Percentiles rank a stretch among this genome's conserved stretches.
Evolutionary conservation across 2,888 invertebrate genomes (phyloP).

Genomic region (Dynastes grantii): DNA sequence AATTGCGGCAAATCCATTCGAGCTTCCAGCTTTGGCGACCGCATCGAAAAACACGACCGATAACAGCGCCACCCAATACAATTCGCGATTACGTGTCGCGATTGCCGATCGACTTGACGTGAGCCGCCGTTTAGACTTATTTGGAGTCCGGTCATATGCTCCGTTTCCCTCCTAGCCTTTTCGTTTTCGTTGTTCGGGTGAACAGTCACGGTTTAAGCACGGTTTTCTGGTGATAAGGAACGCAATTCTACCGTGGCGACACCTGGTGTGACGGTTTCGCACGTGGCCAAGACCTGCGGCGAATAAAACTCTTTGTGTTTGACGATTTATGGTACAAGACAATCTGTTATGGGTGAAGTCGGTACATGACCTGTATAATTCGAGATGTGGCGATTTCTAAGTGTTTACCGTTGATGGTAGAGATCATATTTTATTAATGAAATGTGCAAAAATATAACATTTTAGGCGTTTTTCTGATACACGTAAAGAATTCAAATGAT

Average conservation of each 20-base stretch:
- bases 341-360: no score
- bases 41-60: neutral
- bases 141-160: neutral
- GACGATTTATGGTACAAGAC: no score
- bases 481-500: no score
- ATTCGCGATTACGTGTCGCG: constrained; percentile 11
- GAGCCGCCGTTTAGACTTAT: neutral
- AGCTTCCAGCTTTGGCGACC: no score
- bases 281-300: neutral
- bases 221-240: constrained; percentile 1
- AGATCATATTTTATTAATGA: no score
- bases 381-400: no score
- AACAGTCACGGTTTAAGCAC: constrained; percentile 3
- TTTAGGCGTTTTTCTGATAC: no score
- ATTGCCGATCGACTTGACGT: neutral
- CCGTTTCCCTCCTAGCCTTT: neutral
- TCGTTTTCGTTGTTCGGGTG: neutral
- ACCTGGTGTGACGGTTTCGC: constrained; percentile 7
- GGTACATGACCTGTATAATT: no score
- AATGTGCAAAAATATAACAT: no score
- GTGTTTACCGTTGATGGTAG: no score
- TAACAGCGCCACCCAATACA: neutral
- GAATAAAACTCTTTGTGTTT: no score
- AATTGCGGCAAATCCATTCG: no score
- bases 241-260: constrained; percentile 20